These are phyloP conservation scores for Eudasyphora cyanicolor DNA, from an alignment of 2,888 invertebrate genomes.

Conservation along the genomic window DNA sequence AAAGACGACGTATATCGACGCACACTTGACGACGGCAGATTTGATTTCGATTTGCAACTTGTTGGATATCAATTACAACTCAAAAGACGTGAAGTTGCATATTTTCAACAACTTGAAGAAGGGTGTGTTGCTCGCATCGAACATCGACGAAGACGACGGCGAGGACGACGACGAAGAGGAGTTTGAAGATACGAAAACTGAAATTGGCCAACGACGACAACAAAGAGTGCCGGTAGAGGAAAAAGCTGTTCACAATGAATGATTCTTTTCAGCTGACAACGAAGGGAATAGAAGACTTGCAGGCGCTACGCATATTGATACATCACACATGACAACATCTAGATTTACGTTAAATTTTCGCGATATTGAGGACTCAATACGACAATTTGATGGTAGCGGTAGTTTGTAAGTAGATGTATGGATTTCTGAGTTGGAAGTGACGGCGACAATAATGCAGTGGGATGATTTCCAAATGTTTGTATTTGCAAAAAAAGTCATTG, in stretches of 20 bases:
- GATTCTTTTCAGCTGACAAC: conserved; percentile 12
- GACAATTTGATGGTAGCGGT: conserved; percentile 46
- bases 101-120: conserved; percentile 45
- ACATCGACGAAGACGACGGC: not conserved
- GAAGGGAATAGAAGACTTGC: conserved; percentile 1
- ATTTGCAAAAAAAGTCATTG: conserved; percentile 59
- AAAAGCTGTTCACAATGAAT: not conserved
- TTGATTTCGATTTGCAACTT: conserved; percentile 45
- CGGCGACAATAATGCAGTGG: conserved; percentile 45
- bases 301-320: not conserved
- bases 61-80: conserved; percentile 39
- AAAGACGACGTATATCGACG: conserved; percentile 39
- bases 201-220: no score
- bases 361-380: conserved; percentile 53
- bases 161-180: not conserved
- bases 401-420: conserved; percentile 35
- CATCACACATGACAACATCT: conserved; percentile 16
- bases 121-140: conserved; percentile 7
- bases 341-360: conserved; percentile 49
- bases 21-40: conserved; percentile 36
- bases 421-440: conserved; percentile 47
- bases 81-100: conserved; percentile 31
- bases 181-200: not conserved
- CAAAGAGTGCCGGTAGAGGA: not conserved
- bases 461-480: conserved; percentile 53